Evolutionary conservation across 2,888 invertebrate genomes (phyloP), one percentile per base, ranked within the genome.

Genomic region (Leptopilina syphax): DNA sequence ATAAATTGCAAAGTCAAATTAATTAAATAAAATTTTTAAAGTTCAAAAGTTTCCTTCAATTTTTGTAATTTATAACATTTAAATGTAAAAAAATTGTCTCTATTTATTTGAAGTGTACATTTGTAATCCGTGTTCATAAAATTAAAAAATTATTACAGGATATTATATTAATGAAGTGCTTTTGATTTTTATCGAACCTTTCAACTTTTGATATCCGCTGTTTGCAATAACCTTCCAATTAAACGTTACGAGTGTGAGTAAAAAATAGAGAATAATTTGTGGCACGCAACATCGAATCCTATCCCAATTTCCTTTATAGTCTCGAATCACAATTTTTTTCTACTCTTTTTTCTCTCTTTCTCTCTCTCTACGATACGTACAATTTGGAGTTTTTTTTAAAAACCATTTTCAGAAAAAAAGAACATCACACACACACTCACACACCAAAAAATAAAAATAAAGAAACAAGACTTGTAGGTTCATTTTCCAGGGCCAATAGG

Each of bases 231-330:
- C 24, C 47, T 47, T 24, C 24, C 68, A 68, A 68, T 68, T 24
- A 12, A 50, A 24, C 6, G 50, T 12, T 44, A 47, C 8, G 24
- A 12, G 24, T 50, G 50, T 50, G 18, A 24, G 24, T 47, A 68
- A 24, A 47, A 68, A 68, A 68, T 68, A 6, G 27, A 68, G 27
- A 47, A 27, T 50, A 68, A 68, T 68, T 68, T 50, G 12, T 68
- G 50, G 50, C 50, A 50, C 13, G 68, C 10, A 68, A 44, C 6
- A 44, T 47, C 12, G 50, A 50, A 50, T 63, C 63, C 63, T 13
- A 13, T 50, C 50, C 18, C 70, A 54, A 70, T 70, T 70, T 50
- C 27, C 13, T 70, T 50, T 70, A 54, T 70, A 27, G 60, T 24
- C 63, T 24, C 9, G 18, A 24, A 9, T 24, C 18, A 18, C 9